Base-by-base conservation (phyloP, 2,888 invertebrate species). In the Clusia tigrina region DNA sequence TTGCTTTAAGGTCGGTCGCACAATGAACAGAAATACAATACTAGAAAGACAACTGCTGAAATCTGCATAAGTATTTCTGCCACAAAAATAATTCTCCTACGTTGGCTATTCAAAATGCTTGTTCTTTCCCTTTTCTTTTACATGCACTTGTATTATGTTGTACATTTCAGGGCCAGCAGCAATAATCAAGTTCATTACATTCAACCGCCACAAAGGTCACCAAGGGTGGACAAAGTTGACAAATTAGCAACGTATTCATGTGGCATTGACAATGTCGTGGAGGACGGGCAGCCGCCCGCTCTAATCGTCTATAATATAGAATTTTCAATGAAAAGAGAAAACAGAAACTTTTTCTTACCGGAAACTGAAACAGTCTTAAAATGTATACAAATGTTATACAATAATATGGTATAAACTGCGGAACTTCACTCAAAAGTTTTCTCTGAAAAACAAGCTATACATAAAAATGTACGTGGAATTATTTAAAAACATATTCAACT, bases 121-220 rank as follows among this genome's bases (percentile, higher is more conserved):
- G 42, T 42, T 15, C 9, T 15, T 15, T 42, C 42, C 15, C 42
- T n/a, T 42, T 42, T 6, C 2, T n/a, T 42, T 42, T 3, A 17
- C 10, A 42, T 5, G 42, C 3, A 42, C 15, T n/a, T n/a, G n/a
- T n/a, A n/a, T 10, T 32, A 32, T 9, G 32, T 32, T 32, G 32
- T 12, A 6, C 12, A 32, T 42, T 5, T n/a, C 42, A 42, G 42
- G 42, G 42, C 42, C n/a, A 42, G 3, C 10, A 10, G n/a, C 6
- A 3, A 42, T n/a, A 42, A 42, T 42, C 42, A 42, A 42, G 42
- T 42, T 42, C 42, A n/a, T 42, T 42, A 3, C 42, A 42, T 42
- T 42, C 42, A 42, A n/a, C 3, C 9, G 42, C 10, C 42, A 3
- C 42, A 42, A 42, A 42, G 42, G 42, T 15, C 42, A n/a, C 15